Conservation (phyloP, 2,113 vertebrate genomes). For the Lepus americanus region DNA sequence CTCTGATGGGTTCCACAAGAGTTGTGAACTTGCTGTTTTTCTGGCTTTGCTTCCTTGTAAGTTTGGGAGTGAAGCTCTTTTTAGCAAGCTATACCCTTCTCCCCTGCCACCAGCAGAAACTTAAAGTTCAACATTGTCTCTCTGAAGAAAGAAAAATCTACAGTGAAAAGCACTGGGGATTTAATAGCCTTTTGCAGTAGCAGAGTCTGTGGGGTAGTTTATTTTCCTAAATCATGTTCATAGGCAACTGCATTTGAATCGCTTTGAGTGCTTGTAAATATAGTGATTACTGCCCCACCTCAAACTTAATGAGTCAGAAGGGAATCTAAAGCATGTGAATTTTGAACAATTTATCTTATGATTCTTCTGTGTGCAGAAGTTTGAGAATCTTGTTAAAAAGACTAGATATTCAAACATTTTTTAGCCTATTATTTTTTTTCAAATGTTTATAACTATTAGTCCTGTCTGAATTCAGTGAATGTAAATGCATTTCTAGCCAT, state of each 20-base stretch:
- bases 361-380: not conserved
- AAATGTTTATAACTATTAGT: not conserved
- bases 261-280: not conserved
- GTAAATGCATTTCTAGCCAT: not conserved
- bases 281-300: not conserved
- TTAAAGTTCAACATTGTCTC: not conserved
- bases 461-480: not conserved
- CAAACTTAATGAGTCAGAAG: not conserved
- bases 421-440: not conserved
- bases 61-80: not conserved
- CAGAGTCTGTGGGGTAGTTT: not conserved
- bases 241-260: not conserved
- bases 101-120: not conserved
- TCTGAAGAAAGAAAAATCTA: slow-evolving; percentile 24
- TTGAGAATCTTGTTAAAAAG: not conserved
- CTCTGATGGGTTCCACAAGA: not conserved
- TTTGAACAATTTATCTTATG: not conserved
- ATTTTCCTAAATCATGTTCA: not conserved
- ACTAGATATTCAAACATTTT: not conserved
- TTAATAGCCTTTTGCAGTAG: not conserved
- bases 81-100: not conserved
- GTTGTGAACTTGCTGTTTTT: not conserved
- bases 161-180: not conserved
- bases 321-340: not conserved
- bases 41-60: not conserved